Base-by-base conservation (phyloP, 2,797 vertebrate genomes). In the Tiaroga cobitis region DNA sequence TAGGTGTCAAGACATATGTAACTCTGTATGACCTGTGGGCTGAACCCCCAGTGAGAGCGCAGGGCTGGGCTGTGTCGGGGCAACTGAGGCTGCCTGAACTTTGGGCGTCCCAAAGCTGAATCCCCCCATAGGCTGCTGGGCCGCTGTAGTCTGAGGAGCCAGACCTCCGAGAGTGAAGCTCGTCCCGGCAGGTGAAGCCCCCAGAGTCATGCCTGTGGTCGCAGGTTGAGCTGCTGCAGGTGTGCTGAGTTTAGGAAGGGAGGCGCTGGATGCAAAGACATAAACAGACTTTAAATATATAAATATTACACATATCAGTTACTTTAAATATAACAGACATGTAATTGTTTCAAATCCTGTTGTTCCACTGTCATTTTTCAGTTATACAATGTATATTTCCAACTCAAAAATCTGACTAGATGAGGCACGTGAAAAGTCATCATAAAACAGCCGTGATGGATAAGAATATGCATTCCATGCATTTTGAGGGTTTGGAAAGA, bases 101-200 rank as follows among this genome's bases (percentile, higher is more conserved):
- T 96, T 96, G 16, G 88, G 41, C 0, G 84, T 29, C 8, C 94
- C 95, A 51, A 96, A 95, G 76, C 76, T 87, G 85, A 96, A 95
- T 21, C 94, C 94, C 6, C 91, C 94, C 56, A 94, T 90, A 24
- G 87, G 37, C 61, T 81, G 88, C 84, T 87, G 90, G 41, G 72
- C 90, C 10, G 90, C 29, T 0, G 95, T 91, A 91, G 89, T 90
- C 91, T 84, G 96, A 69, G 85, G 86, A 34, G 37, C 3, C 72
- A 59, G 89, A 39, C 61, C 80, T 46, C 94, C 94, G n/a, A 96
- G 85, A 0, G 92, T 61, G 79, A 95, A 95, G 13, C 94, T 94
- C 0, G 95, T 49, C 0, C 72, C 90, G 0, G 94, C 79, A 10
- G 90, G 80, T 9, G 95, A 90, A 39, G 95, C 84, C 8, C 94